Evolutionary conservation across 2,888 invertebrate species (phyloP).

Genomic region (Xestia sexstrigata): DNA sequence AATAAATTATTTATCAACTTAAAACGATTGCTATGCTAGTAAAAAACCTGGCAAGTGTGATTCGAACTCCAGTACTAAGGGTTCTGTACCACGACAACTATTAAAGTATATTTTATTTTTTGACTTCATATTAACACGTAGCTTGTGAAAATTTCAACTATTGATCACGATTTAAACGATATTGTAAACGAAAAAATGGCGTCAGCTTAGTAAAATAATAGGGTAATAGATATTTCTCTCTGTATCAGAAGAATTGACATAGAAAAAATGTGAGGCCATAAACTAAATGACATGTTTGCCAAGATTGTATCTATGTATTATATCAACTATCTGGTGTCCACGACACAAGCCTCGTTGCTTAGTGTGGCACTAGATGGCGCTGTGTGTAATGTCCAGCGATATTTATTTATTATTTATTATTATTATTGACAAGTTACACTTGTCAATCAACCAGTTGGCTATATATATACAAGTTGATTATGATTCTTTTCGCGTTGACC

Average conservation of each 20-base stretch:
- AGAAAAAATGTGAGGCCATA: not conserved
- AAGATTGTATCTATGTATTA: too few species aligned
- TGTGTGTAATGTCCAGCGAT: too few species aligned
- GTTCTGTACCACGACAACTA: not conserved
- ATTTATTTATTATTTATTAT: too few species aligned
- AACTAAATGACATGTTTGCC: not conserved
- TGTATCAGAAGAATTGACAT: not conserved
- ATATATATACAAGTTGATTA: too few species aligned
- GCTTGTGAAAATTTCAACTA: not conserved
- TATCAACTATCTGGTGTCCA: too few species aligned
- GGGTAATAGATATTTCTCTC: not conserved
- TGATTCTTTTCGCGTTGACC: not conserved
- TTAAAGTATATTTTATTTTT: not conserved
- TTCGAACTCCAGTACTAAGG: not conserved
- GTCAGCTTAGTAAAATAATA: not conserved
- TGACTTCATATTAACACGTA: too few species aligned
- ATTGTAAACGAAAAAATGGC: not conserved
- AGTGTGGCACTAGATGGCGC: too few species aligned
- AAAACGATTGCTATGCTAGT: conserved; percentile 45
- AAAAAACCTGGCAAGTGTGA: conserved; percentile 13
- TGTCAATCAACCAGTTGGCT: not conserved
- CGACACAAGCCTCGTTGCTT: too few species aligned
- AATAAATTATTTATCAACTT: conserved; percentile 61
- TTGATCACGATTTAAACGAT: not conserved
- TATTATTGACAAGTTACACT: not conserved